Percentiles rank a stretch among this genome's conserved stretches.
Evolutionary conservation across 2,797 vertebrate species (phyloP).

Genomic region (Eleutherodactylus coqui): DNA sequence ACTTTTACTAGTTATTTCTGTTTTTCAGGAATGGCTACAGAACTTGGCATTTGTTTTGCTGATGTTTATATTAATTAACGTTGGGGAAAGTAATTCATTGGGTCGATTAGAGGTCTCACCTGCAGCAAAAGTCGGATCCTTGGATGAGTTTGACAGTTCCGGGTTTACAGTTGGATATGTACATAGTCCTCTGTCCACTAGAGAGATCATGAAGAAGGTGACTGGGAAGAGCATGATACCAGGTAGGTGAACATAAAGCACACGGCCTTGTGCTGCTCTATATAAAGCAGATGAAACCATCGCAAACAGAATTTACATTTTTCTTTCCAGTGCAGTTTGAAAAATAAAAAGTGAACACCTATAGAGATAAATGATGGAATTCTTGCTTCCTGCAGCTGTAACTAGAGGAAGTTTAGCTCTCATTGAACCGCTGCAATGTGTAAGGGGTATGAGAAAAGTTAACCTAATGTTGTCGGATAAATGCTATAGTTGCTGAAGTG

Average conservation of each 20-base stretch:
- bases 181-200: background rate
- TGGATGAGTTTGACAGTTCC: background rate
- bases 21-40: conserved; percentile 14
- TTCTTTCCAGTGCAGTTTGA: background rate
- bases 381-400: background rate
- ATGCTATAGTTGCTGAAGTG: too few relatives aligned
- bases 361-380: background rate
- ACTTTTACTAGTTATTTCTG: background rate
- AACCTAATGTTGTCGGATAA: too few relatives aligned
- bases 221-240: background rate
- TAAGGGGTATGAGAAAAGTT: too few relatives aligned
- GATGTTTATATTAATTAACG: background rate
- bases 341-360: background rate
- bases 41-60: background rate
- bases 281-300: background rate
- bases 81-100: background rate
- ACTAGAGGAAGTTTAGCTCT: background rate
- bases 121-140: background rate
- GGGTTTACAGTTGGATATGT: background rate
- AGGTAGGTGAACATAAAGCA: background rate
- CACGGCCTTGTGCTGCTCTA: background rate
- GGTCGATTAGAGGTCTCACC: background rate
- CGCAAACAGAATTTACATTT: background rate
- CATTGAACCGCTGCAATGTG: too few relatives aligned
- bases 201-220: conserved; percentile 9